Evolutionary conservation across 2,113 vertebrate species (phyloP).

Genomic region (Clinocottus analis): DNA sequence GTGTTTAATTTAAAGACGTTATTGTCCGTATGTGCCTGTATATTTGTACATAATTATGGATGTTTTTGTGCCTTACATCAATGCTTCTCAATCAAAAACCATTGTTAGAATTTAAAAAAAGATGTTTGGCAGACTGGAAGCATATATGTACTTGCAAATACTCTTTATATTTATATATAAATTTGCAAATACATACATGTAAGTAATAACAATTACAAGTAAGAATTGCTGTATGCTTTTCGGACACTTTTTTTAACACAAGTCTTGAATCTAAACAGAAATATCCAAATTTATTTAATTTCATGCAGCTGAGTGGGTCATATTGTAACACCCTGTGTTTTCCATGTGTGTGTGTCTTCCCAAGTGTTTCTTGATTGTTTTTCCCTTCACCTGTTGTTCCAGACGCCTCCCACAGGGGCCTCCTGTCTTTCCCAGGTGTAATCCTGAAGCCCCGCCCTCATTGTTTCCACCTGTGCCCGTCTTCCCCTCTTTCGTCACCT

Average conservation of each 20-base stretch:
- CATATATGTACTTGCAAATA: not conserved
- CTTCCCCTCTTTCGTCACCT: no score
- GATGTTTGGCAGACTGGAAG: not conserved
- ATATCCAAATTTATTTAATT: not conserved
- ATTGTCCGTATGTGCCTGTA: not conserved
- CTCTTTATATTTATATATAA: not conserved
- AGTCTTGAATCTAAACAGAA: not conserved
- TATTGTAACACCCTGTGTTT: no score
- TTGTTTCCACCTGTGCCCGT: no score
- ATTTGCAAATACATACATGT: no score
- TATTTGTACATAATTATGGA: not conserved
- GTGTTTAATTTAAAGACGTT: not conserved
- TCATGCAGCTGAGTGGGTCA: not conserved
- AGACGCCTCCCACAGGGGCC: no score
- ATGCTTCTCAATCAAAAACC: not conserved
- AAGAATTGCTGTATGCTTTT: not conserved
- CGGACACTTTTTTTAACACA: not conserved
- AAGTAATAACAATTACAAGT: not conserved
- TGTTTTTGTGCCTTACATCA: slow-evolving; percentile 17
- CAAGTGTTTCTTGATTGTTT: no score
- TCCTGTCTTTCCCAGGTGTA: no score
- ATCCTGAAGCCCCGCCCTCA: no score
- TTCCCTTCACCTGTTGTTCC: no score
- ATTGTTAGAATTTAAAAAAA: not conserved
- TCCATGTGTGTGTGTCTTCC: no score